Conservation (phyloP, 2,797 vertebrate genomes). For the Meda fulgida region DNA sequence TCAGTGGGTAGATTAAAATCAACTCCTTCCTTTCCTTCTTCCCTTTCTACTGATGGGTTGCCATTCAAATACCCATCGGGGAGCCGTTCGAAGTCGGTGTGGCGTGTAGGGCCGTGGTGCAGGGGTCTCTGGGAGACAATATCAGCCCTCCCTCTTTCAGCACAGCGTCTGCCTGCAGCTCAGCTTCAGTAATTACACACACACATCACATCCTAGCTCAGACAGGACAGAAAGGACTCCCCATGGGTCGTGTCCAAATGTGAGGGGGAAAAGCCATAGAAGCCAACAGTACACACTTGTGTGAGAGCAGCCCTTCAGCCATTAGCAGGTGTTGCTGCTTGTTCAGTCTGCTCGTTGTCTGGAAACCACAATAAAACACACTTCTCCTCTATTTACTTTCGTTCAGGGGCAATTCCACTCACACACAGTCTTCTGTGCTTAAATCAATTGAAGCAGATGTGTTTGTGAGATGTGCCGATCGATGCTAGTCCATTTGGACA, state of each 20-base stretch:
- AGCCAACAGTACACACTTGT: constrained; percentile 29
- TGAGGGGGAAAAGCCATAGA: constrained; percentile 36
- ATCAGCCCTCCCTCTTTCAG: constrained; percentile 24
- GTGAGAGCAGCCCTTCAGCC: constrained; percentile 36
- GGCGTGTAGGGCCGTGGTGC: constrained; percentile 13
- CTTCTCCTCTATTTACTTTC: constrained; percentile 27
- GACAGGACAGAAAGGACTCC: constrained; percentile 48
- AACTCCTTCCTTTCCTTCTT: constrained; percentile 35
- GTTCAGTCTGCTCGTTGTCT: constrained; percentile 30
- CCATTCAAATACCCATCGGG: constrained; percentile 48
- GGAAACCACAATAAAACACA: constrained; percentile 38
- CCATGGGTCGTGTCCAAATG: constrained; percentile 30
- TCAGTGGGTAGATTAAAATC: constrained; percentile 45
- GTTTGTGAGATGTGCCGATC: constrained; percentile 42
- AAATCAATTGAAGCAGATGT: constrained; percentile 38
- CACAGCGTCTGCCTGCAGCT: constrained; percentile 30
- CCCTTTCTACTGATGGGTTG: constrained; percentile 41
- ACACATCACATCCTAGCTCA: constrained; percentile 45
- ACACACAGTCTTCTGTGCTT: constrained; percentile 38
- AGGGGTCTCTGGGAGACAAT: constrained; percentile 34
- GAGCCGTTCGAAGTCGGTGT: constrained; percentile 36
- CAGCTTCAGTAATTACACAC: constrained; percentile 53
- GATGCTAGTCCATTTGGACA: constrained; percentile 24
- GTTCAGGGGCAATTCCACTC: constrained; percentile 26
- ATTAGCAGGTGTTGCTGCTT: constrained; percentile 44